A percentile compares a stretch with the other conserved stretches of the same genome.
These are phyloP conservation scores for Sclerurus mexicanus DNA, from an alignment of 2,113 vertebrate genomes.

Conservation along the genomic window DNA sequence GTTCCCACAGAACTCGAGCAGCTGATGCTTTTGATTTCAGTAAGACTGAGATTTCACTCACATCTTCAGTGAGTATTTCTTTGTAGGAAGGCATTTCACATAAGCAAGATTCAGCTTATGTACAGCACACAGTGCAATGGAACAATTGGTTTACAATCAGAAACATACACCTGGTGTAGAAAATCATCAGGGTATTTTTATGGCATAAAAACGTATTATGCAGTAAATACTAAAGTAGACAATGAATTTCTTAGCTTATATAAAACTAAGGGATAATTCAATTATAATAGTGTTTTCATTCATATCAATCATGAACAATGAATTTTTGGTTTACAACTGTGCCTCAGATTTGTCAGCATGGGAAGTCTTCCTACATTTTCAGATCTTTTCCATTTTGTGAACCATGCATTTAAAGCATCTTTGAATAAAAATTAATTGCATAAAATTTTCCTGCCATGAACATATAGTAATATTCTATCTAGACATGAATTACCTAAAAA, in stretches of 20 bases:
- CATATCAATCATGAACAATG: background rate
- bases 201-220: background rate
- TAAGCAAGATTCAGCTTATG: background rate
- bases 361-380: background rate
- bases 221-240: background rate
- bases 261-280: background rate
- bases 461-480: background rate
- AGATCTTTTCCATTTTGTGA: background rate
- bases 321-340: background rate
- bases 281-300: background rate
- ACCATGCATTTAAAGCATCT: background rate
- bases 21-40: background rate
- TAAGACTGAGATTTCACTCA: background rate
- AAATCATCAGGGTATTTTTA: background rate
- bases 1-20: background rate
- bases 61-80: background rate
- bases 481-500: fast-evolving
- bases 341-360: background rate
- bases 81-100: background rate
- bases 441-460: background rate
- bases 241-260: background rate
- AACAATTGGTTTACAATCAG: background rate
- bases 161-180: background rate
- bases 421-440: background rate
- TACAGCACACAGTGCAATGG: background rate